Percentiles rank a stretch among this genome's conserved stretches.
Evolutionary conservation across 2,113 vertebrate genomes (phyloP).

Genomic region (Kryptolebias marmoratus): DNA sequence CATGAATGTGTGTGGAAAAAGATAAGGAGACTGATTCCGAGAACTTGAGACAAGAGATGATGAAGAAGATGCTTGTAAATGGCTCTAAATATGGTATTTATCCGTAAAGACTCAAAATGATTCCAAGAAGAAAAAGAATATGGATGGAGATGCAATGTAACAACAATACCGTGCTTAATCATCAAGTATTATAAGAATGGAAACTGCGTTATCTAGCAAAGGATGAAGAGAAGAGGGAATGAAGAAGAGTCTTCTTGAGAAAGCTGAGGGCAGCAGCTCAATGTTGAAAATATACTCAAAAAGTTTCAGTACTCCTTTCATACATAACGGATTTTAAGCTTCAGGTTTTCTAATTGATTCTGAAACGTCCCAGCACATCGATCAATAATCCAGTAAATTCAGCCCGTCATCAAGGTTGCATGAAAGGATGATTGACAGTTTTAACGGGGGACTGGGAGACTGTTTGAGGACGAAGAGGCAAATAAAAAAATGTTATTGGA

Average conservation of each 20-base stretch:
- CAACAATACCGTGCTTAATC: neutral
- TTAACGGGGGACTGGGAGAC: constrained; percentile 10
- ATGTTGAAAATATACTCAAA: neutral
- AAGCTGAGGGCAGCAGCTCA: neutral
- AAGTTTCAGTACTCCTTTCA: constrained; percentile 5
- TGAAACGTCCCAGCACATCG: constrained; percentile 2
- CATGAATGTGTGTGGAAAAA: neutral
- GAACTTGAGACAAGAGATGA: neutral
- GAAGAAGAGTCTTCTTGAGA: constrained; percentile 7
- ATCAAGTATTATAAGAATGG: neutral
- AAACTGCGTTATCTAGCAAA: constrained; percentile 12
- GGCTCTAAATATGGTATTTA: neutral
- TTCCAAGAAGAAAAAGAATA: neutral
- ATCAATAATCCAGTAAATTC: constrained; percentile 8
- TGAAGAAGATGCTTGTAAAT: neutral
- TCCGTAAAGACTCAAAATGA: neutral
- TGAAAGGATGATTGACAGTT: constrained; percentile 25
- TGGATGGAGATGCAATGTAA: neutral
- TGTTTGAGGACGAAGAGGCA: neutral
- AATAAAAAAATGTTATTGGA: constrained; percentile 51
- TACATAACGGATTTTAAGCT: neutral
- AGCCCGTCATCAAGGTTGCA: constrained; percentile 44
- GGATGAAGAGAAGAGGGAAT: constrained; percentile 3
- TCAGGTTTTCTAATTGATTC: neutral
- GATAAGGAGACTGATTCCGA: neutral